phyloP scores from a whole-genome alignment of 2,888 invertebrate genomes.

The Dryomyza anilis region DNA sequence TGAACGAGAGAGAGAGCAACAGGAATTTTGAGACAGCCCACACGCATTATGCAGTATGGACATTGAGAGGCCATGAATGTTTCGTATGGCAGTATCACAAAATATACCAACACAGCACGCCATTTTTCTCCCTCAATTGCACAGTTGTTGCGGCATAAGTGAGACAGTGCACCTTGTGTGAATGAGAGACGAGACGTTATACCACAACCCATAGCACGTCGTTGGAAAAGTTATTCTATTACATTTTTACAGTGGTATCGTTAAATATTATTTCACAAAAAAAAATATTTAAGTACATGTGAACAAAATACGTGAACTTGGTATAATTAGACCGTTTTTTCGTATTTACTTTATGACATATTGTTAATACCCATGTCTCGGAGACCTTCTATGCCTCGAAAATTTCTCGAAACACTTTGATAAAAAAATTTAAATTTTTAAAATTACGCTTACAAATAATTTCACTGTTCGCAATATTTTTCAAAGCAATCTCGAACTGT shows the following conservation, averaged over 20 bases:
- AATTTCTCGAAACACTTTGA: no score
- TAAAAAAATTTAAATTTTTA: no score
- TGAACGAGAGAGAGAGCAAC: slow-evolving; percentile 8
- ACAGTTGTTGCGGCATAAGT: neutral
- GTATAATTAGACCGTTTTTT: no score
- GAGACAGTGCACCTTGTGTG: neutral
- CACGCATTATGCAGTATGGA: slow-evolving; percentile 36
- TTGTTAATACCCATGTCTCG: no score
- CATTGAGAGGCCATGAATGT: slow-evolving; percentile 37
- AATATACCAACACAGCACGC: slow-evolving; percentile 35
- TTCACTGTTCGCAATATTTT: no score
- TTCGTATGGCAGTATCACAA: neutral
- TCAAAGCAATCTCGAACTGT: no score
- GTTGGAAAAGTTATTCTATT: slow-evolving; percentile 31
- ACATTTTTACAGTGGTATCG: slow-evolving; percentile 37
- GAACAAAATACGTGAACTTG: no score
- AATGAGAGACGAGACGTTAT: slow-evolving; percentile 27
- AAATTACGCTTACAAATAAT: no score
- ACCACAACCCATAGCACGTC: slow-evolving; percentile 23
- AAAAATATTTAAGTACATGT: no score
- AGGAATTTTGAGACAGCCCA: slow-evolving; percentile 46
- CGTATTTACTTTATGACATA: no score
- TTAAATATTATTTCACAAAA: no score
- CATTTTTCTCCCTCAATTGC: slow-evolving; percentile 42
- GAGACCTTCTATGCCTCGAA: no score